A percentile compares a stretch with the other conserved stretches of the same genome.
These are phyloP conservation scores for Diachrysia chrysitis DNA, from an alignment of 2,888 invertebrate genomes.

Conservation along the genomic window DNA sequence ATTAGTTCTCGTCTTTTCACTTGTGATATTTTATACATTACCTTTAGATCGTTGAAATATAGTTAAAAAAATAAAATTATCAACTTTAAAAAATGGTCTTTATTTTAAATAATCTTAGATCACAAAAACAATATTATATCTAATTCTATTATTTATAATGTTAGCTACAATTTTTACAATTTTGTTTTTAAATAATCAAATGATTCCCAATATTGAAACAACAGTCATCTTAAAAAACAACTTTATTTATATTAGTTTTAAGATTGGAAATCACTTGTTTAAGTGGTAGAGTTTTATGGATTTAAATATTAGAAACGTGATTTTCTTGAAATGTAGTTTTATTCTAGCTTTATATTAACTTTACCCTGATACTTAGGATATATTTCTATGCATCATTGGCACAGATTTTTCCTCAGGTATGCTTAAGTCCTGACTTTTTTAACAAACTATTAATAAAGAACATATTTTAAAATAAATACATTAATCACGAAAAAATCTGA, in stretches of 20 bases:
- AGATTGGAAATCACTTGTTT: constrained; percentile 36
- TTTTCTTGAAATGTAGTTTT: constrained; percentile 52
- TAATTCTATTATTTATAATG: constrained; percentile 60
- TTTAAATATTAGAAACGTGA: constrained; percentile 55
- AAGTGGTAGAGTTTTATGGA: constrained; percentile 46
- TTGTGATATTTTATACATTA: too few species aligned
- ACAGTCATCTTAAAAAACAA: constrained; percentile 23
- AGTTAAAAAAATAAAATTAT: constrained; percentile 21
- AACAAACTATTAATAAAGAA: neutral
- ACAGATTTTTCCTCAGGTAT: constrained; percentile 60
- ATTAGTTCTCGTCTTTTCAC: too few species aligned
- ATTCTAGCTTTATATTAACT: constrained; percentile 54
- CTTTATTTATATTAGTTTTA: constrained; percentile 15
- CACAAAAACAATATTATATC: constrained; percentile 71
- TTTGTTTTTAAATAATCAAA: constrained; percentile 26
- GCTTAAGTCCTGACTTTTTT: constrained; percentile 20
- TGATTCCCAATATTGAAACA: constrained; percentile 24
- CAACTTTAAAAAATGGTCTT: constrained; percentile 66
- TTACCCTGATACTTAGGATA: constrained; percentile 82
- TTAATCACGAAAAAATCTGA: too few species aligned
- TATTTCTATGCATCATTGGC: constrained; percentile 71
- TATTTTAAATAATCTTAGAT: constrained; percentile 76
- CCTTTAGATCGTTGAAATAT: too few species aligned
- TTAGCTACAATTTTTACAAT: constrained; percentile 55
- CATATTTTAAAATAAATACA: too few species aligned